phyloP scores from a whole-genome alignment of 1,140 invertebrate genomes.

The Rhyacophila brunnea region DNA sequence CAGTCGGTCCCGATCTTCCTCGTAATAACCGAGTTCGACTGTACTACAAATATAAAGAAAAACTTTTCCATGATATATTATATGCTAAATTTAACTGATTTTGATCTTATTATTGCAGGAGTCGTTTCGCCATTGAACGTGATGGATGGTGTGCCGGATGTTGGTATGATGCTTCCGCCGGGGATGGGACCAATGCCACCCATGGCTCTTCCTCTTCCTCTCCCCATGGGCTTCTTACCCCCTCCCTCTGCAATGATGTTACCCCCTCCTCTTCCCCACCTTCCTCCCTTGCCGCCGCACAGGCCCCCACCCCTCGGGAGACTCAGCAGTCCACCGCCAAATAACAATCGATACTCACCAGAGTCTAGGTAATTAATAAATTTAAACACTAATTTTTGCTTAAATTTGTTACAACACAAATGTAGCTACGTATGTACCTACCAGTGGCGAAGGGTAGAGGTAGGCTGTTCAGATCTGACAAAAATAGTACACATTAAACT shows the following conservation, averaged over 20 bases:
- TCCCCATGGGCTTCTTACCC: slow-evolving; percentile 32
- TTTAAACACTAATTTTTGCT: no score
- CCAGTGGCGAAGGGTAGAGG: no score
- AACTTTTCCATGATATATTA: no score
- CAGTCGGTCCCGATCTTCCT: no score
- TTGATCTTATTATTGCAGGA: slow-evolving; percentile 37
- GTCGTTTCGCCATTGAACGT: slow-evolving; percentile 45
- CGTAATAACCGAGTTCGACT: no score
- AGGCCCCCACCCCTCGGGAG: slow-evolving; percentile 48
- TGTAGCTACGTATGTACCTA: no score
- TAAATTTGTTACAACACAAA: no score
- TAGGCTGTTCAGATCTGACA: no score
- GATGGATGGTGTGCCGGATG: slow-evolving; percentile 26
- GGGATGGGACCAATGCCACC: slow-evolving; percentile 36
- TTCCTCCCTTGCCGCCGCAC: slow-evolving; percentile 42
- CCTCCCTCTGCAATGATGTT: slow-evolving; percentile 30
- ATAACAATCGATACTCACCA: slow-evolving; percentile 27
- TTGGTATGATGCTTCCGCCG: slow-evolving; percentile 12
- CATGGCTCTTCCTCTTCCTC: slow-evolving; percentile 38
- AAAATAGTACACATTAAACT: no score
- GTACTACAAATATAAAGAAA: no score
- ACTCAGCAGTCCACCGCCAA: slow-evolving; percentile 36
- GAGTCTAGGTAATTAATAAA: slow-evolving; percentile 32
- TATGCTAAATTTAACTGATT: no score
- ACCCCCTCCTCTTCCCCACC: slow-evolving; percentile 41